phyloP scores from a whole-genome alignment of 2,797 vertebrate genomes.

The Xenops minutus region DNA sequence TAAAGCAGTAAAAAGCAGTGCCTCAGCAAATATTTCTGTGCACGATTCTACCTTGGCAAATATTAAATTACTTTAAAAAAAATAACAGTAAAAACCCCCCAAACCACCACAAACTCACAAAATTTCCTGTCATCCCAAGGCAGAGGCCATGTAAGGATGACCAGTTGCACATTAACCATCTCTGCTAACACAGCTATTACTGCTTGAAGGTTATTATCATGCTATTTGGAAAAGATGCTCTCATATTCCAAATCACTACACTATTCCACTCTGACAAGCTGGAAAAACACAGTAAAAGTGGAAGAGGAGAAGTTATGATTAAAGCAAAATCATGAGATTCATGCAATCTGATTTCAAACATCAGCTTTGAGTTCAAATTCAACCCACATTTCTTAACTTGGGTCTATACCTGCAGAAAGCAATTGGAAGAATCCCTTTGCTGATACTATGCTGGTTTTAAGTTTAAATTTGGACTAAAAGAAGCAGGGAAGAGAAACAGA shows the following conservation, averaged over 20 bases:
- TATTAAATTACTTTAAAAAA: not conserved
- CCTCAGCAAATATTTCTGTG: not conserved
- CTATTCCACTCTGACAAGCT: not conserved
- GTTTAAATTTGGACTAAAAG: not conserved
- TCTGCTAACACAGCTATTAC: not conserved
- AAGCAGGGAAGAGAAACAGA: not conserved
- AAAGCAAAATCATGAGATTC: not conserved
- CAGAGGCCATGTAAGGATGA: not conserved
- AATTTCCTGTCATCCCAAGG: not conserved
- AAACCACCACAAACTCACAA: fast-evolving
- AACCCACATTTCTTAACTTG: not conserved
- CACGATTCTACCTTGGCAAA: not conserved
- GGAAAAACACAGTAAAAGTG: not conserved
- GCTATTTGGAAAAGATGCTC: not conserved
- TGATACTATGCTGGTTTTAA: not conserved
- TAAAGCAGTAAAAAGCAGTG: not conserved
- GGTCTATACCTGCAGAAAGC: not conserved
- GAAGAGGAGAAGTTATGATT: not conserved
- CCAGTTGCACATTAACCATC: not conserved
- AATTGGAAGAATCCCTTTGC: not conserved
- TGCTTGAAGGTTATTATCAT: not conserved
- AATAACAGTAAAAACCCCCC: no score
- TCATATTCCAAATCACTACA: not conserved
- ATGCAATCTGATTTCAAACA: not conserved
- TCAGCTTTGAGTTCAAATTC: not conserved